Evolutionary conservation across 2,797 vertebrate genomes (phyloP).

Genomic region (Uromys caudimaculatus): DNA sequence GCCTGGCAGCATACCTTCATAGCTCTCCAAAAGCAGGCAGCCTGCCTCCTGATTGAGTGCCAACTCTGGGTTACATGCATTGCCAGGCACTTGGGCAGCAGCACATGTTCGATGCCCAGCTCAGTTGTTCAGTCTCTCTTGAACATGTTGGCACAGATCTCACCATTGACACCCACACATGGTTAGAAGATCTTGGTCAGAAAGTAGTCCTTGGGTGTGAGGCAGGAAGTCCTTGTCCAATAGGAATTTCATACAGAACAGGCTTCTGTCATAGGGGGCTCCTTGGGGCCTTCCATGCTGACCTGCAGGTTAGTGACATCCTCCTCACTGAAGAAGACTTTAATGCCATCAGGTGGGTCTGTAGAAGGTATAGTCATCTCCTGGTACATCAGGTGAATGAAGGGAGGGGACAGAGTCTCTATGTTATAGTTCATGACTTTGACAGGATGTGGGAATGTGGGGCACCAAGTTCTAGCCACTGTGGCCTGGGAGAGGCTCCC

Average conservation of each 20-base stretch:
- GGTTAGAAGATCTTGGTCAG: conserved; percentile 97
- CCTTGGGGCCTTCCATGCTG: conserved; percentile 93
- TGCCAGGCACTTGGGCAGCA: conserved; percentile 92
- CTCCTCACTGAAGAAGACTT: conserved; percentile 95
- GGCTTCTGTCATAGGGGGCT: conserved; percentile 64
- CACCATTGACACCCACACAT: conserved; percentile 94
- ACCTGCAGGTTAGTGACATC: conserved; percentile 96
- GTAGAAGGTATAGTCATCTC: conserved; percentile 93
- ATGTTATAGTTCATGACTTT: conserved; percentile 92
- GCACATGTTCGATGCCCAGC: background rate
- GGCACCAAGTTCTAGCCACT: conserved; percentile 44
- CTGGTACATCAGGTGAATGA: conserved; percentile 96
- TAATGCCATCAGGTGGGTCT: conserved; percentile 94
- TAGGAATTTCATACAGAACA: conserved; percentile 96
- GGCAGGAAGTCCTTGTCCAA: conserved; percentile 95
- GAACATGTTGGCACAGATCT: conserved; percentile 95
- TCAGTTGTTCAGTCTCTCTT: background rate
- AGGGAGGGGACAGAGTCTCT: conserved; percentile 95
- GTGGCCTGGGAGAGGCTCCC: background rate
- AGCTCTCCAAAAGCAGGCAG: conserved; percentile 94
- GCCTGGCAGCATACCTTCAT: conserved; percentile 93
- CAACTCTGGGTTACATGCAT: conserved; percentile 95
- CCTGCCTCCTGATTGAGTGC: conserved; percentile 95
- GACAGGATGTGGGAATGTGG: conserved; percentile 67
- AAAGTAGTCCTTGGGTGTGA: conserved; percentile 95